A percentile compares a stretch with the other conserved stretches of the same genome.
These are phyloP conservation scores for Polypedilum vanderplanki DNA, from an alignment of 1,140 invertebrate species.

Conservation along the genomic window DNA sequence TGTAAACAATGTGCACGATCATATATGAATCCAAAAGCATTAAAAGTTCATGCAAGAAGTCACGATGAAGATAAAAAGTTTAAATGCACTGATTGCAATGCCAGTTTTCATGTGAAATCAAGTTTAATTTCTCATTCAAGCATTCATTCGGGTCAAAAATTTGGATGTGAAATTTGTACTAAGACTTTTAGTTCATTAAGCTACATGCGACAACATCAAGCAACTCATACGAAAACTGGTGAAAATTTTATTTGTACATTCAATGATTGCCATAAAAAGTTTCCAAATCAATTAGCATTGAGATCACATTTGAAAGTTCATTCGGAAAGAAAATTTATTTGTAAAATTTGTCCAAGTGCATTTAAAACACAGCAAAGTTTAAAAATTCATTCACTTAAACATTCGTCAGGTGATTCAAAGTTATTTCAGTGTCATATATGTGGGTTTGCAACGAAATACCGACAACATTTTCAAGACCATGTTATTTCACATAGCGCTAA, in stretches of 20 bases:
- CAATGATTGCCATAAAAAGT: neutral
- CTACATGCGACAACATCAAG: neutral
- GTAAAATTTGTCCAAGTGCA: neutral
- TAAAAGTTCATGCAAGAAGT: conserved; percentile 1
- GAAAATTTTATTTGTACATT: neutral
- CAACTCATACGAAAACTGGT: neutral
- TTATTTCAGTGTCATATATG: neutral
- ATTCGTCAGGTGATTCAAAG: neutral
- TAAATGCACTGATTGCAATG: neutral
- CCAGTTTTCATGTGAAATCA: neutral
- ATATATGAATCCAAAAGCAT: conserved; percentile 2
- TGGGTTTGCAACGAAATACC: neutral
- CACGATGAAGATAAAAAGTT: neutral
- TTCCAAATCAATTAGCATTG: neutral
- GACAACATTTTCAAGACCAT: neutral
- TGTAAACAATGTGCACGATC: neutral
- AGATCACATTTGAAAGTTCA: neutral
- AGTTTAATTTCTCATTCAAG: neutral
- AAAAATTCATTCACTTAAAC: neutral
- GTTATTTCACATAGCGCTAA: neutral
- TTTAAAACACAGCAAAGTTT: neutral
- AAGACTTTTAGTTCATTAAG: neutral
- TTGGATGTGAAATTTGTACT: neutral
- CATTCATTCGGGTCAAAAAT: neutral
- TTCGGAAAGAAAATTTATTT: neutral